Conservation (phyloP, 2,113 vertebrate species). For the Monopterus albus region DNA sequence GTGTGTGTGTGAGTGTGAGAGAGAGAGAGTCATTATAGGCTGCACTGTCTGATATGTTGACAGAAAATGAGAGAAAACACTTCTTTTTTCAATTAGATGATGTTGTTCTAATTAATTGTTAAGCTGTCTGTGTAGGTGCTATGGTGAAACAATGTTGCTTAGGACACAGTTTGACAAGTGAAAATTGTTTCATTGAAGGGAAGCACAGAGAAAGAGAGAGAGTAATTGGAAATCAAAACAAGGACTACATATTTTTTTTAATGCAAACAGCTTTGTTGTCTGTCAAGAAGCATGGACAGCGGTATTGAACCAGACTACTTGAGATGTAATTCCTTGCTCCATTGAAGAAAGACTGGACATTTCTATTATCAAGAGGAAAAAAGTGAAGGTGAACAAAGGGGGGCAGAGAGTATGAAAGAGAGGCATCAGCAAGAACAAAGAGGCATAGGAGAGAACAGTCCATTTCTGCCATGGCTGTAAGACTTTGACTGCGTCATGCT, state of each 20-base stretch:
- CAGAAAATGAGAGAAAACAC: constrained; percentile 10
- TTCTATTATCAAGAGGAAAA: constrained; percentile 64
- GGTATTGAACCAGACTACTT: constrained; percentile 73
- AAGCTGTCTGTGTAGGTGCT: too few relatives aligned
- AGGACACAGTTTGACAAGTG: constrained; percentile 23
- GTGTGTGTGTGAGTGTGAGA: too few relatives aligned
- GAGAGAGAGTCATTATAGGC: not conserved
- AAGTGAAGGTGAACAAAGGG: constrained; percentile 51
- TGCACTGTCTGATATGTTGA: not conserved
- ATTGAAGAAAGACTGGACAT: constrained; percentile 76
- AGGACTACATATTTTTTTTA: constrained; percentile 37
- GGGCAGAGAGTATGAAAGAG: constrained; percentile 50
- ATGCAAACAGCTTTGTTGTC: constrained; percentile 52
- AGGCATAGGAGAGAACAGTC: constrained; percentile 5
- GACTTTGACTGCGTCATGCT: constrained; percentile 68
- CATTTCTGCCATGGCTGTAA: constrained; percentile 61
- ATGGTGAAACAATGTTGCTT: not conserved
- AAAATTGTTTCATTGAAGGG: constrained; percentile 36
- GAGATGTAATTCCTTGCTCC: constrained; percentile 79
- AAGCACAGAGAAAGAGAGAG: constrained; percentile 16
- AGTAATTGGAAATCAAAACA: constrained; percentile 69
- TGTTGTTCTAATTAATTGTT: constrained; percentile 24
- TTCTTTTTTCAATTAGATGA: constrained; percentile 4
- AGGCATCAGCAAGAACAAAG: constrained; percentile 49
- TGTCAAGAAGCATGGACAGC: constrained; percentile 60